Conservation (phyloP, 2,888 invertebrate species). For the Diploptera punctata region DNA sequence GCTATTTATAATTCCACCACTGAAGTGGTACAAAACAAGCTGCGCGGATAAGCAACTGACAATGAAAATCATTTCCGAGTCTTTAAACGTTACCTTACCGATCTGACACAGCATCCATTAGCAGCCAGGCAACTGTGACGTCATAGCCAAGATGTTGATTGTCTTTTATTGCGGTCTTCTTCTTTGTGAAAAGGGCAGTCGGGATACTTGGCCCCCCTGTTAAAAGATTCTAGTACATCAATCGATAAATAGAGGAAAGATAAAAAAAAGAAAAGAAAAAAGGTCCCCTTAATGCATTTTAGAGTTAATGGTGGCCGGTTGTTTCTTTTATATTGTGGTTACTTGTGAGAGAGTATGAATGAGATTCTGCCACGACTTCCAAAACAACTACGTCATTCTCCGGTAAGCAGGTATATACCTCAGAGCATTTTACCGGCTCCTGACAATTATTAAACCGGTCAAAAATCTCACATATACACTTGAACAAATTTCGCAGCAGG, state of each 20-base stretch:
- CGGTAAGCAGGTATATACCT: no score
- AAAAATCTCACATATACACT: no score
- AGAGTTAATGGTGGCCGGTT: not conserved
- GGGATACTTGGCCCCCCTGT: no score
- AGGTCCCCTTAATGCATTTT: not conserved
- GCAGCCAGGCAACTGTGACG: slow-evolving; percentile 1
- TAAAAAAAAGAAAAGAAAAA: not conserved
- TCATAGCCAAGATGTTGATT: not conserved
- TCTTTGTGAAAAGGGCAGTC: not conserved
- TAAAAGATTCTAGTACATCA: slow-evolving; percentile 5
- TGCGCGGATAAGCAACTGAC: not conserved
- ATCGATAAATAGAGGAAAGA: not conserved
- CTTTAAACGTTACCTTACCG: slow-evolving; percentile 19
- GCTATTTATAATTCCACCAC: no score
- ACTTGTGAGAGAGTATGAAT: no score
- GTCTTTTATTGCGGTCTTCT: not conserved
- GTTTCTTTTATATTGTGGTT: no score
- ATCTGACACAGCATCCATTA: slow-evolving; percentile 19
- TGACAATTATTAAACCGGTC: no score
- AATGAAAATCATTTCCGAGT: not conserved
- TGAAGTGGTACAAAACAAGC: no score
- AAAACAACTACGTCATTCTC: no score
- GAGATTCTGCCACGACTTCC: no score
- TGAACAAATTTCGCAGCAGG: no score
- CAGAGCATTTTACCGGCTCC: no score